These are phyloP conservation scores for Mus minutoides DNA, from an alignment of 2,797 vertebrate species.

Conservation along the genomic window DNA sequence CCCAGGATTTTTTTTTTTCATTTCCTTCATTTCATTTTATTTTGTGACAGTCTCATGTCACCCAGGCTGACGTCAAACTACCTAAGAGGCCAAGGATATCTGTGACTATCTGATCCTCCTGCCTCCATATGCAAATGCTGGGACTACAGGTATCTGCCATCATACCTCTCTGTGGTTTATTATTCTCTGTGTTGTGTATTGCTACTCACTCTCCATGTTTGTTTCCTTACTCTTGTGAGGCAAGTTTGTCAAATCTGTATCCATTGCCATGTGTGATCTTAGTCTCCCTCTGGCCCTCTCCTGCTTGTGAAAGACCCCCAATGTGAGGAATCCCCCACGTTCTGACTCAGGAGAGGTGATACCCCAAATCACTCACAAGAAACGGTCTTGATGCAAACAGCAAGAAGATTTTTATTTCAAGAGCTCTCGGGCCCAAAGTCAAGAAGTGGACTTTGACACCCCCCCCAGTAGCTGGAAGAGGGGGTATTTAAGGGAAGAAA, in stretches of 20 bases:
- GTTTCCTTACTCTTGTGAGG: not conserved
- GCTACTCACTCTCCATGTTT: not conserved
- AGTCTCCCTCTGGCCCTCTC: not conserved
- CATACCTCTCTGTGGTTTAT: not conserved
- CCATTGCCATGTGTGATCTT: not conserved
- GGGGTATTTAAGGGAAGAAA: no score
- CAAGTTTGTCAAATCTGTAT: not conserved
- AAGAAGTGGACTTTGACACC: no score
- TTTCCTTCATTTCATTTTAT: not conserved
- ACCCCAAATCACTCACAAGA: no score
- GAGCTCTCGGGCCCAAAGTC: no score
- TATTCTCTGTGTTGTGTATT: not conserved
- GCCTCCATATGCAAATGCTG: no score
- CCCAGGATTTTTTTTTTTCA: not conserved
- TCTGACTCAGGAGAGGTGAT: no score
- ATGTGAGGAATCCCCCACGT: no score
- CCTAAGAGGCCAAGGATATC: not conserved
- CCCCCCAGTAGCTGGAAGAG: no score
- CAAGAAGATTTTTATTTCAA: no score
- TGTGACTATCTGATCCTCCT: not conserved
- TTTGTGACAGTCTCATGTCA: not conserved
- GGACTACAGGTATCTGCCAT: no score
- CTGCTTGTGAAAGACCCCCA: no score
- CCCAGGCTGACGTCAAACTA: not conserved
- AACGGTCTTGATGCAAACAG: no score